Base-by-base conservation (phyloP, 2,797 vertebrate species). In the Pangasius sanitwongsei region DNA sequence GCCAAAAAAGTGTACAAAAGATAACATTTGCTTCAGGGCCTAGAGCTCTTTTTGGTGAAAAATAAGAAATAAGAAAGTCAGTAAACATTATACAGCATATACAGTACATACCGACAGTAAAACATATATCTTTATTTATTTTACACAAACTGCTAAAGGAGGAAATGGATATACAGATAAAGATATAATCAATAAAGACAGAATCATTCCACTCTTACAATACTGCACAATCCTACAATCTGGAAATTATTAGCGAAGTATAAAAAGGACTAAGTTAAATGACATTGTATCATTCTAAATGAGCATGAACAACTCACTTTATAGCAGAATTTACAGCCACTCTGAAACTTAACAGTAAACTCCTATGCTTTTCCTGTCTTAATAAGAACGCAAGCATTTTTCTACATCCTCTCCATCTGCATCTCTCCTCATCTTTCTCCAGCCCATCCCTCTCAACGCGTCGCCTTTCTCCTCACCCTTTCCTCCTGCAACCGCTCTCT, bases 391-490 rank as follows among this genome's bases (percentile, higher is more conserved):
- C 69, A 69, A n/a, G 28, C 25, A 61, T 80, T 48, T 77, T 61
- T 86, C 23, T 50, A 80, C 31, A 53, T 59, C 53, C 75, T 86
- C n/a, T 34, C 74, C 28, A n/a, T 81, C 41, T 61, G 37, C 5
- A 65, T 67, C 23, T 86, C 48, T 25, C 80, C 8, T 87, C 65
- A 20, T 87, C 86, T 37, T 57, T 69, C 81, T 44, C 81, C 78
- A 6, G 31, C 57, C 18, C 53, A 13, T 12, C 78, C 31, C 20
- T 59, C 34, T 41, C 31, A 75, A 85, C 25, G 3, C 34, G 34
- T 57, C 88, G 16, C 55, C 0, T 86, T 72, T 50, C 28, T 28
- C 37, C 70, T 82, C 44, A 4, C 55, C 9, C n/a, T 7, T 69
- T 82, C 53, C 70, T 87, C 28, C 89, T 34, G 7, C 59, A 59